Conservation (phyloP, 2,888 invertebrate genomes). For the Lochmaea crataegi region DNA sequence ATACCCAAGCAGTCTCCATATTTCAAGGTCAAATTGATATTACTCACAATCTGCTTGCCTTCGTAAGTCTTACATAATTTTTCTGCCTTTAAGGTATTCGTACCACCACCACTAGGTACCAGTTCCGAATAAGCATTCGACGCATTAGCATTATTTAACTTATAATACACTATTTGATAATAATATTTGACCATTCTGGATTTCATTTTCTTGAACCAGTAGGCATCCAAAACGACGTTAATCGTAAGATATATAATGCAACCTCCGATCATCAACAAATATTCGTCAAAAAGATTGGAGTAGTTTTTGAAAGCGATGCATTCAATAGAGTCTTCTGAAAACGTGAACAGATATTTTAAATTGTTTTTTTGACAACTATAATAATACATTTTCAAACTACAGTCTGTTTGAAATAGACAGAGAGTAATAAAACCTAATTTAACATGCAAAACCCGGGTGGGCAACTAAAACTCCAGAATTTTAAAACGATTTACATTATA, state of each 20-base stretch:
- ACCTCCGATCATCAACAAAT: slow-evolving; percentile 46
- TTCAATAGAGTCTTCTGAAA: slow-evolving; percentile 34
- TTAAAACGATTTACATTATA: too few relatives aligned
- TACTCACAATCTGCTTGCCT: slow-evolving; percentile 60
- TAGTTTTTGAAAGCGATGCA: slow-evolving; percentile 50
- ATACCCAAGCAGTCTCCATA: slow-evolving; percentile 84
- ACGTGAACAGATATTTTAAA: background rate
- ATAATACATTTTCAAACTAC: too few relatives aligned
- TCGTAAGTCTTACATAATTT: slow-evolving; percentile 72
- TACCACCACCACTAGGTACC: too few relatives aligned
- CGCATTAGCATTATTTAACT: background rate
- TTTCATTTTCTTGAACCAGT: slow-evolving; percentile 37
- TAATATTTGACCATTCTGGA: slow-evolving; percentile 20
- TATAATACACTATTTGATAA: background rate
- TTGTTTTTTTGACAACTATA: too few relatives aligned
- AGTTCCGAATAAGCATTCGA: background rate
- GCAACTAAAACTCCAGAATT: too few relatives aligned
- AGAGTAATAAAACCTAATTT: too few relatives aligned
- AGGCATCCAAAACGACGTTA: slow-evolving; percentile 47
- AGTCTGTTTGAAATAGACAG: too few relatives aligned
- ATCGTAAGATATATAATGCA: slow-evolving; percentile 49
- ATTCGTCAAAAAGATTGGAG: slow-evolving; percentile 36
- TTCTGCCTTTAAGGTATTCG: slow-evolving; percentile 46
- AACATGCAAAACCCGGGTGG: too few relatives aligned
- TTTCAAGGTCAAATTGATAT: slow-evolving; percentile 76